Percentiles rank a stretch among this genome's conserved stretches.
phyloP scores from a whole-genome alignment of 2,113 vertebrate genomes.

The Lamprotornis superbus region DNA sequence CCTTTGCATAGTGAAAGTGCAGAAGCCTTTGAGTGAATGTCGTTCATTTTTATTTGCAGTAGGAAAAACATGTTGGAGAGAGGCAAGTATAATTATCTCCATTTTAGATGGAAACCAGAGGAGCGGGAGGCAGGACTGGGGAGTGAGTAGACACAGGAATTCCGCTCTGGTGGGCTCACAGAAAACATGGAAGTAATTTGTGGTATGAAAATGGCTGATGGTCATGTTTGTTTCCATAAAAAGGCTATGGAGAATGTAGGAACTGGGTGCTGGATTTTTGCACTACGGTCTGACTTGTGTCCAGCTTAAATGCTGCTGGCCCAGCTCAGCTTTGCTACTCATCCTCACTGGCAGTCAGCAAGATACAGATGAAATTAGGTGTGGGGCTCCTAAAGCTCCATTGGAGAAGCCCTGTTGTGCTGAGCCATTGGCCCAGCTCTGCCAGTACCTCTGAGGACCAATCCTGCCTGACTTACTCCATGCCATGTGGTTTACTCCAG shows the following conservation, averaged over 20 bases:
- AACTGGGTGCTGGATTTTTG: neutral
- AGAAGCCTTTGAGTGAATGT: neutral
- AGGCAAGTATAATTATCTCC: conserved; percentile 25
- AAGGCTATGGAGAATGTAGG: neutral
- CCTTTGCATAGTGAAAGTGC: neutral
- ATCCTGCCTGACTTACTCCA: fast-evolving
- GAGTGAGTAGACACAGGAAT: conserved; percentile 3
- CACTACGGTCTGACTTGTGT: neutral
- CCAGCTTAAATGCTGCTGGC: neutral
- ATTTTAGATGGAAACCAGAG: conserved; percentile 37
- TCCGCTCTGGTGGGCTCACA: conserved; percentile 12
- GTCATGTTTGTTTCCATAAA: conserved; percentile 1
- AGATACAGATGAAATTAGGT: neutral
- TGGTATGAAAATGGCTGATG: conserved; percentile 1
- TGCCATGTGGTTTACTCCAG: neutral
- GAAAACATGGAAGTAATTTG: conserved; percentile 51
- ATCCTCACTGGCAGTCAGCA: fast-evolving
- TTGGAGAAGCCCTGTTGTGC: neutral
- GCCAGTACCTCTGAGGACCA: neutral
- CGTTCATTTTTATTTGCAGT: neutral
- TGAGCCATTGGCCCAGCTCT: neutral
- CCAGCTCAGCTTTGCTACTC: fast-evolving
- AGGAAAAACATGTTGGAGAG: neutral
- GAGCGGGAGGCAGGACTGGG: neutral
- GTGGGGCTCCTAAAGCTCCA: neutral